Evolutionary conservation across 2,888 invertebrate species (phyloP).

Genomic region (Dinocampus coccinellae): DNA sequence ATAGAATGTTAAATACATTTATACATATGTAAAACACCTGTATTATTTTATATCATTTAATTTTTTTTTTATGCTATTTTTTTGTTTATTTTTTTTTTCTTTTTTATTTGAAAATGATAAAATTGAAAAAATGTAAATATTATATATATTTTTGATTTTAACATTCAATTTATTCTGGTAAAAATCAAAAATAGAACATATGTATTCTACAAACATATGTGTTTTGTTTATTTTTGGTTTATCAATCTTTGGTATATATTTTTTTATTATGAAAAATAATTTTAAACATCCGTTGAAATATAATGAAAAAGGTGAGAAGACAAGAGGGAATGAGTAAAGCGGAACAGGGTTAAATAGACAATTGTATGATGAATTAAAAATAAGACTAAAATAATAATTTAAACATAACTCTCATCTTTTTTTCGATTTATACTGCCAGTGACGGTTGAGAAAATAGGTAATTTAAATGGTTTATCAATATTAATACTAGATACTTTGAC

Average conservation of each 20-base stretch:
- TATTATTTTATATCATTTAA: no score
- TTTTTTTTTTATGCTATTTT: no score
- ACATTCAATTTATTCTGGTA: not conserved
- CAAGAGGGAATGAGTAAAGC: no score
- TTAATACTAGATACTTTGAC: conserved; percentile 53
- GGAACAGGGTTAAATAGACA: not conserved
- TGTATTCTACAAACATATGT: not conserved
- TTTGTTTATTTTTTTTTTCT: no score
- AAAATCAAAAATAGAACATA: not conserved
- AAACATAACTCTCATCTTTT: conserved; percentile 63
- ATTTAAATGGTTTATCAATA: conserved; percentile 54
- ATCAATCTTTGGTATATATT: not conserved
- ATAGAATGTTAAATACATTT: no score
- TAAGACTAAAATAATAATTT: conserved; percentile 22
- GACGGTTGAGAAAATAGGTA: conserved; percentile 56
- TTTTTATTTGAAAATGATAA: no score
- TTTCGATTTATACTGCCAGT: conserved; percentile 54
- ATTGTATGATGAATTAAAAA: not conserved
- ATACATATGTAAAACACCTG: no score
- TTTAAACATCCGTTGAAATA: not conserved
- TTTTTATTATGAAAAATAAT: not conserved
- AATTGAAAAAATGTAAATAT: not conserved
- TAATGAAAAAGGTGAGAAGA: not conserved
- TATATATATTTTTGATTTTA: not conserved
- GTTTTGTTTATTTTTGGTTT: not conserved